These are phyloP conservation scores for Goniozus legneri DNA, from an alignment of 1,140 invertebrate species.

Conservation along the genomic window DNA sequence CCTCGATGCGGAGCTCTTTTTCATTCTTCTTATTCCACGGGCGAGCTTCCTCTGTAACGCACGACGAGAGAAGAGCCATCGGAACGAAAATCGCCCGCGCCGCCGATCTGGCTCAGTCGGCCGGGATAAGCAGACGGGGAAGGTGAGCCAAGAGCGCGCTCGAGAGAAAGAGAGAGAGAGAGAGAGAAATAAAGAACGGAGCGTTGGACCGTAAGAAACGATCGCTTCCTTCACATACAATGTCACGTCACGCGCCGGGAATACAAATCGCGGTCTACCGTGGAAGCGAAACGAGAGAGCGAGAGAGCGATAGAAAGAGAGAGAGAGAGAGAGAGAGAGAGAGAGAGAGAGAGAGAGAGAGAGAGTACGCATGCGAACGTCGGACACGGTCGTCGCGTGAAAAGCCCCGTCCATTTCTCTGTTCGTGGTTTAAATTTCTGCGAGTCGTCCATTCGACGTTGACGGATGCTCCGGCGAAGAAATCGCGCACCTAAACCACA, in stretches of 20 bases:
- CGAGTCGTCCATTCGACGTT: slow-evolving; percentile 44
- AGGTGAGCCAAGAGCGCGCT: no score
- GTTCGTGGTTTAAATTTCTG: slow-evolving; percentile 46
- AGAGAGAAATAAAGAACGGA: not conserved
- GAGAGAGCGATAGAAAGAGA: not conserved
- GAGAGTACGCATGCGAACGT: slow-evolving; percentile 20
- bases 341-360: slow-evolving; percentile 1
- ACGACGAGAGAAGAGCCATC: no score
- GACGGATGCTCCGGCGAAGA: slow-evolving; percentile 47
- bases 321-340: not conserved
- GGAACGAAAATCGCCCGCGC: no score
- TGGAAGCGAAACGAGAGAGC: no score
- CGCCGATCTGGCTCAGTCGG: no score
- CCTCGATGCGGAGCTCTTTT: no score
- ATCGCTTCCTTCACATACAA: slow-evolving; percentile 29
- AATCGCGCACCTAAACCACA: slow-evolving; percentile 34
- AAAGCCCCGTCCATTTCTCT: slow-evolving; percentile 32
- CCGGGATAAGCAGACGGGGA: no score
- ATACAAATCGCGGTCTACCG: slow-evolving; percentile 45
- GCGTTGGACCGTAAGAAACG: slow-evolving; percentile 21
- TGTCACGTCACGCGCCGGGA: slow-evolving; percentile 32
- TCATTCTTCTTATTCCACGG: no score
- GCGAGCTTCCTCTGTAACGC: no score
- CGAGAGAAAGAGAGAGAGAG: no score
- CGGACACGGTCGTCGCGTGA: no score